A percentile compares a stretch with the other conserved stretches of the same genome.
These are phyloP conservation scores for Orthosia gothica DNA, from an alignment of 2,888 invertebrate species.

Conservation along the genomic window DNA sequence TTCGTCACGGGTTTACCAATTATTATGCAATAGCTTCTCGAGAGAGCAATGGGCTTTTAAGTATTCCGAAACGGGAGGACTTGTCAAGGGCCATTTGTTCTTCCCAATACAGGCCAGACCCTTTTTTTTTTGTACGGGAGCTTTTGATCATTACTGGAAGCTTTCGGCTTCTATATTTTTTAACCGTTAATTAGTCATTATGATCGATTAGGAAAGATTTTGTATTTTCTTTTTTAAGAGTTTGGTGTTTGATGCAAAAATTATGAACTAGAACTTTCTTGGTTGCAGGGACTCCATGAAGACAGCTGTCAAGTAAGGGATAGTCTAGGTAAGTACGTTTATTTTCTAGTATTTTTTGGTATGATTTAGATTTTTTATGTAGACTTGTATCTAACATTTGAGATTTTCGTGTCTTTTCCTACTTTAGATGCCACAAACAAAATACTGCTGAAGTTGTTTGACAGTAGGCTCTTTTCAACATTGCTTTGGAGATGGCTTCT, in stretches of 20 bases:
- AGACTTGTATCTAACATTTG: neutral
- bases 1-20: conserved; percentile 42
- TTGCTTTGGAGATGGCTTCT: neutral
- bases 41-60: conserved; percentile 36
- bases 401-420: neutral
- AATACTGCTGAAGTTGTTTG: neutral
- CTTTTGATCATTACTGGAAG: conserved; percentile 17
- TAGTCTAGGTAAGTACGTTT: neutral
- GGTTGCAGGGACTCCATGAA: neutral
- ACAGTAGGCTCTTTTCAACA: neutral
- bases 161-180: neutral
- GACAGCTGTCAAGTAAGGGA: neutral
- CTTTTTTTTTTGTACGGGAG: conserved; percentile 23
- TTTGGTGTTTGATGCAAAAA: neutral
- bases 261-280: neutral
- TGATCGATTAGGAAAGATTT: neutral
- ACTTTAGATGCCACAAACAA: neutral
- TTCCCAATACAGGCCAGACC: conserved; percentile 13
- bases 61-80: conserved; percentile 37
- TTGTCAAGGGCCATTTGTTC: conserved; percentile 35
- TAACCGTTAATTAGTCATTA: conserved; percentile 7
- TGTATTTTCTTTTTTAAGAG: neutral
- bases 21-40: conserved; percentile 20
- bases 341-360: neutral
- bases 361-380: neutral